Evolutionary conservation across 2,113 vertebrate genomes (phyloP).

Genomic region (Perccottus glenii): DNA sequence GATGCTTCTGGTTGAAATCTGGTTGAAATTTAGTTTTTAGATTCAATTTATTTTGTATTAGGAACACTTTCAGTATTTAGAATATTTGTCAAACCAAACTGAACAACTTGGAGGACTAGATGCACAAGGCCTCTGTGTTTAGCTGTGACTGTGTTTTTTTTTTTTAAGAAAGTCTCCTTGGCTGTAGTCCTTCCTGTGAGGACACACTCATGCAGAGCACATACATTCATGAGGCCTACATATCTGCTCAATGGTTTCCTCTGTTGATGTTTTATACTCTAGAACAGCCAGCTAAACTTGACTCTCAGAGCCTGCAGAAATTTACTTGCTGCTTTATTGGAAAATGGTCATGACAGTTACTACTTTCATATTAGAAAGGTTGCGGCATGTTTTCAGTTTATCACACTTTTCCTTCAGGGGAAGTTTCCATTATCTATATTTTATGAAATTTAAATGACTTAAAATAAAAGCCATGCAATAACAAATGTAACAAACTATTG

Average conservation of each 20-base stretch:
- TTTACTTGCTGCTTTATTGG: not conserved
- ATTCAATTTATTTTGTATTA: not conserved
- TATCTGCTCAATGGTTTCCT: conserved; percentile 2
- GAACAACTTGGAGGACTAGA: conserved; percentile 27
- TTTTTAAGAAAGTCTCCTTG: conserved; percentile 40
- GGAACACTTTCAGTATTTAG: not conserved
- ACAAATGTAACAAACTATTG: no score
- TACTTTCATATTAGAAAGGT: not conserved
- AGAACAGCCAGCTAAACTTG: not conserved
- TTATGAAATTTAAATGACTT: not conserved
- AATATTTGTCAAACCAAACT: conserved; percentile 4
- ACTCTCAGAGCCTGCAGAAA: not conserved
- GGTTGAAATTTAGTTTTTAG: not conserved
- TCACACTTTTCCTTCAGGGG: not conserved
- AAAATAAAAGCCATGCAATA: no score
- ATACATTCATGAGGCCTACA: conserved; percentile 12
- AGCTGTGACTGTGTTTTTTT: conserved; percentile 25
- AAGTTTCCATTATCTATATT: not conserved
- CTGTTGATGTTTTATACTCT: not conserved
- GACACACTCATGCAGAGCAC: conserved; percentile 34
- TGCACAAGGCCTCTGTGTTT: conserved; percentile 69
- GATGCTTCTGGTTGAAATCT: conserved; percentile 21
- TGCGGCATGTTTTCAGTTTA: not conserved
- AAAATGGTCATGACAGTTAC: not conserved
- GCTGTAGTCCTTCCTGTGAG: conserved; percentile 54